Evolutionary conservation across 2,113 vertebrate genomes (phyloP).

Genomic region (Pseudorhombus dupliciocellatus): DNA sequence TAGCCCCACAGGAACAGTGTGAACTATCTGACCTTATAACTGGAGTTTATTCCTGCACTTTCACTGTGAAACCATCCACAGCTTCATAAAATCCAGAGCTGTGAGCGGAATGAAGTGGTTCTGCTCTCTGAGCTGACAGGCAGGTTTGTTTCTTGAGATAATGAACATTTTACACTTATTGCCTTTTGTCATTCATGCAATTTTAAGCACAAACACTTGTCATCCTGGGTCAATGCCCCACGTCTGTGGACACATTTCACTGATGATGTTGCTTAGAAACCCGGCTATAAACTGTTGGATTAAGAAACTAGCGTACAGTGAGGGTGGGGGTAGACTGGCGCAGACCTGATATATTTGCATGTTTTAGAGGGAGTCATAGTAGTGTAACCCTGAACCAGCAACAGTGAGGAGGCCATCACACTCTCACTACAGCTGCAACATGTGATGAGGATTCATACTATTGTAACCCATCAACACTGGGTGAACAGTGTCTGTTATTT

Average conservation of each 20-base stretch:
- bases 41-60: conserved; percentile 6
- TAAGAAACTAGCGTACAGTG: background rate
- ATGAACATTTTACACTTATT: background rate
- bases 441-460: conserved; percentile 23
- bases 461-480: conserved; percentile 20
- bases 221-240: background rate
- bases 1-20: background rate
- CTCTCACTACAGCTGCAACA: background rate
- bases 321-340: too few relatives aligned
- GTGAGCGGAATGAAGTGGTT: background rate
- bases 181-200: background rate
- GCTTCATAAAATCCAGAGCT: background rate
- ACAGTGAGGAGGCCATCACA: conserved; percentile 4
- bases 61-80: background rate
- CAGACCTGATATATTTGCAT: background rate
- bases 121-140: background rate
- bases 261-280: background rate
- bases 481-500: conserved; percentile 9
- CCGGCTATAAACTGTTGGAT: background rate
- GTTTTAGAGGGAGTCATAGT: background rate
- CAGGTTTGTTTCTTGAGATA: background rate
- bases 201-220: background rate
- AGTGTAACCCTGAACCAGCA: background rate
- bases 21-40: conserved; percentile 7
- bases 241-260: background rate